phyloP scores from a whole-genome alignment of 1,140 invertebrate genomes.

The Solenopsis fugax region DNA sequence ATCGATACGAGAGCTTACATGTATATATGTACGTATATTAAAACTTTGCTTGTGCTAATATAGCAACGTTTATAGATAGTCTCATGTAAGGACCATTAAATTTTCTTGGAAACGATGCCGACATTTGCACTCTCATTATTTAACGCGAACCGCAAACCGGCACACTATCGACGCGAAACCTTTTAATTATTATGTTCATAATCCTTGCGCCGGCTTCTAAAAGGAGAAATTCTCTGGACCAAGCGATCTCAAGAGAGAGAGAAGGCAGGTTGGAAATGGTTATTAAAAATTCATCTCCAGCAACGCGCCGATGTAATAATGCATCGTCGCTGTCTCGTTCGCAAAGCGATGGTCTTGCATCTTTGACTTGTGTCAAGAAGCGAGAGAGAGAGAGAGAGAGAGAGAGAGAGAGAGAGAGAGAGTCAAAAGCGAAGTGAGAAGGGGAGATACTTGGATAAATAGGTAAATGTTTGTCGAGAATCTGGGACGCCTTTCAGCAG shows the following conservation, averaged over 20 bases:
- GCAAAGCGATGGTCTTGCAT: conserved; percentile 1
- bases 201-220: conserved; percentile 2
- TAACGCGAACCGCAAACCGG: conserved; percentile 45
- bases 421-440: conserved; percentile 20
- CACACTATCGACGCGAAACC: neutral
- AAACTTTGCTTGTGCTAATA: neutral
- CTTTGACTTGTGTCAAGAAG: neutral
- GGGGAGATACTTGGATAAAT: conserved; percentile 16
- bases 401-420: neutral
- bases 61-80: neutral
- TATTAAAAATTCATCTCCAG: conserved; percentile 76
- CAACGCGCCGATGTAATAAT: conserved; percentile 72
- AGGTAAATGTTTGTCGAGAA: conserved; percentile 35
- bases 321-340: conserved; percentile 52
- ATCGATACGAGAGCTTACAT: neutral
- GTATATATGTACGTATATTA: neutral
- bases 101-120: conserved; percentile 21
- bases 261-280: conserved; percentile 17
- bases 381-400: neutral
- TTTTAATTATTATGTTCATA: conserved; percentile 72
- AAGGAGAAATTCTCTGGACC: conserved; percentile 54
- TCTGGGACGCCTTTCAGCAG: neutral
- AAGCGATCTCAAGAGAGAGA: conserved; percentile 23
- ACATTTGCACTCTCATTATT: conserved; percentile 48
- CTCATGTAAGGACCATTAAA: neutral